Base-by-base conservation (phyloP, 2,888 invertebrate species). In the Drosophila recens region DNA sequence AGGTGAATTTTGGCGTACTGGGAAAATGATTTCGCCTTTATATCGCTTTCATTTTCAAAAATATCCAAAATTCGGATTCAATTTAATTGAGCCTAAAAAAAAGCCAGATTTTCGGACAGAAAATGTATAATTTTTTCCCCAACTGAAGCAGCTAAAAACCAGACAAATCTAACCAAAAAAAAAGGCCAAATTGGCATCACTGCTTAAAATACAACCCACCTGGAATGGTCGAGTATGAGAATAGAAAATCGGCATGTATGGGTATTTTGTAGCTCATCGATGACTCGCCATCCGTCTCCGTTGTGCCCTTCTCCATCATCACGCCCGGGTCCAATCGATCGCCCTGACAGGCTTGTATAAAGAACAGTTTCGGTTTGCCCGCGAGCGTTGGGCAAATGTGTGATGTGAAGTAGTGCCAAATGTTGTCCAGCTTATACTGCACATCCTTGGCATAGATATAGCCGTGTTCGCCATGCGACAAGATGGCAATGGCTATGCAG, bases 151-250 rank as follows among this genome's bases (percentile, higher is more conserved):
- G 17, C 1, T 17, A 17, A 17, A 17, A 17, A 17, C 17, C 17
- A 17, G 1, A 17, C 17, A 17, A 17, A 17, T 17, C 17, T 17
- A 17, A 17, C 17, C n/a, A 17, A 17, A 17, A 17, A 17, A 17
- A 17, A 17, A 17, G 1, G 17, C 17, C 17, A 17, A 17, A 17
- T 17, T 17, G 17, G 17, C 17, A 17, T 17, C 17, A 17, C 17
- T 17, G 17, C 1, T 17, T 17, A 17, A 17, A 17, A 20, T 20
- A 20, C 5, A 15, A 45, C 61, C 88, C 89, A 96, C 97, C 98
- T 90, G 98, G 97, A 68, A 98, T 96, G 20, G 98, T 98, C 10
- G 98, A 98, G 92, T 97, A 98, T 5, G 97, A 97, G 91, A 98
- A 97, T 45, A 99, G 94, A 92, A 98, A 98, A 93, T 99, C 98